Evolutionary conservation across 2,888 invertebrate genomes (phyloP), one percentile per base, ranked within the genome.

Genomic region (Chaitophorus viminalis): DNA sequence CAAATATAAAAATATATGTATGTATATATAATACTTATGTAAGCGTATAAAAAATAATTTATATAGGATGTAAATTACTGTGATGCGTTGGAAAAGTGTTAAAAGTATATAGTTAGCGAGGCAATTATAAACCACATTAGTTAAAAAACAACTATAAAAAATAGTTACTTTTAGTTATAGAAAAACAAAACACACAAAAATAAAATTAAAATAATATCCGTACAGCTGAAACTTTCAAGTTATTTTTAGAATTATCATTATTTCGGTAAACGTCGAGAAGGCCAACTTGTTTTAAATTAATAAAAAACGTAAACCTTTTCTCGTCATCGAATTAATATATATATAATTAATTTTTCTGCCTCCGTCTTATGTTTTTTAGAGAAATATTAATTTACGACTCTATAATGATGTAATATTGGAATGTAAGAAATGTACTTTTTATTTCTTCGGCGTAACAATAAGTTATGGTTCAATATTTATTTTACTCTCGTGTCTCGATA

Each of bases 191-290:
- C 46, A 14, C 46, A 46, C 11, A 46, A 14, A 14, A 17, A 29
- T 17, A 3, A 31, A 70, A 31, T 31, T 0, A 29, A 31, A 29
- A 31, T 17, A 70, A 70, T 29, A 70, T 3, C 0, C 8, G 70
- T 70, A 70, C 70, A 29, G 17, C 11, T 70, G 17, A 31, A 29
- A 70, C 70, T 70, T 70, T 70, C 70, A 9, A 36, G 33, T 65
- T 79, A 79, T 79, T 79, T 60, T 79, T 79, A 79, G 60, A 79
- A 6, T 33, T 65, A 3, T n/a, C 60, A 36, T 79, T 79, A 79
- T 60, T 78, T 78, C 54, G 54, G 33, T 78, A 54, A 25, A 36
- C 0, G 60, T n/a, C 60, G 79, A 60, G 79, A 33, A 60, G 79
- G 79, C 79, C 79, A 65, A 79, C 60, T 54, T 17, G 29, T 70